phyloP scores from a whole-genome alignment of 2,797 vertebrate species.

The Periparus ater region DNA sequence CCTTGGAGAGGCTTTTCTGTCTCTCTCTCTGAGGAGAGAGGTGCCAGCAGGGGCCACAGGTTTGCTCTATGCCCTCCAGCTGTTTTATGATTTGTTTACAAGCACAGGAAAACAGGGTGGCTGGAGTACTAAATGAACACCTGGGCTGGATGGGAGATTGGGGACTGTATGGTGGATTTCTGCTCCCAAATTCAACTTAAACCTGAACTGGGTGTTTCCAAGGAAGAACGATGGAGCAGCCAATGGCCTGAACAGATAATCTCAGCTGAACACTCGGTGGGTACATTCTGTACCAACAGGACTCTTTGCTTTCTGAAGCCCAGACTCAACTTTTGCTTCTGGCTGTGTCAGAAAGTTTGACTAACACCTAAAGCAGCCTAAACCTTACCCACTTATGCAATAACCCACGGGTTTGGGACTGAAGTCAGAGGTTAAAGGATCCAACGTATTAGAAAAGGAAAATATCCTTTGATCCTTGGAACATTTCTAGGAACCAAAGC shows the following conservation, averaged over 20 bases:
- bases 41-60: neutral
- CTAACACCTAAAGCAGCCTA: neutral
- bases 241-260: neutral
- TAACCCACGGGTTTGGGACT: fast-evolving
- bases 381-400: neutral
- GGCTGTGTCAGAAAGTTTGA: neutral
- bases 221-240: neutral
- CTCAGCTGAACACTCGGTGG: neutral
- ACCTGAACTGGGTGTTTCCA: neutral
- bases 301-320: neutral
- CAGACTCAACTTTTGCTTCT: neutral
- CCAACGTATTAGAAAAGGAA: neutral
- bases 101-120: neutral
- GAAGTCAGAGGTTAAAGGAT: neutral
- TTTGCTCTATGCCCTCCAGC: neutral
- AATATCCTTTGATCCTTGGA: neutral
- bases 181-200: neutral
- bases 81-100: neutral
- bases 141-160: neutral
- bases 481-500: neutral
- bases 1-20: neutral
- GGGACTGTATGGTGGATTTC: neutral
- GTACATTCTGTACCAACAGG: neutral
- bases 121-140: neutral
- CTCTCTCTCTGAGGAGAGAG: neutral